These are phyloP conservation scores for Hydractinia echinata DNA, from an alignment of 30 jellyfish, hydroid and myxozoan species.

Conservation along the genomic window DNA sequence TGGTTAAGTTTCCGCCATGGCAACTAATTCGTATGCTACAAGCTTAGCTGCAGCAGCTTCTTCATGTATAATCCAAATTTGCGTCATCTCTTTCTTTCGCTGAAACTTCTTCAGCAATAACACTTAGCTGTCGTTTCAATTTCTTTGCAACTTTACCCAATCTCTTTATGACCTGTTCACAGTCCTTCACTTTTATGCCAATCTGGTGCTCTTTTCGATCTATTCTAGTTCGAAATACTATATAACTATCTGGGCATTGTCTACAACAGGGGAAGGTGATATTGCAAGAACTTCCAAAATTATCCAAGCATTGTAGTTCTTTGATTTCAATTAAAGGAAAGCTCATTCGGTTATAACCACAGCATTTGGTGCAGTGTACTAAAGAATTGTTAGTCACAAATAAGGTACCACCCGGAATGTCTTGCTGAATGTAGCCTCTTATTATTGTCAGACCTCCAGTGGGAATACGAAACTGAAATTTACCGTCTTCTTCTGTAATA, in stretches of 20 bases:
- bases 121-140: background rate
- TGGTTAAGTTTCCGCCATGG: too few species aligned
- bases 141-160: background rate
- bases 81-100: background rate
- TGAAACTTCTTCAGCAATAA: background rate
- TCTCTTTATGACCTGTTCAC: slow-evolving; percentile 8
- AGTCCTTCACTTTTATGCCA: slow-evolving; percentile 12
- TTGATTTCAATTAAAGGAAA: background rate
- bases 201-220: slow-evolving; percentile 7
- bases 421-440: slow-evolving; percentile 20
- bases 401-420: slow-evolving; percentile 26
- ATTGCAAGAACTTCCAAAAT: slow-evolving; percentile 15
- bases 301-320: background rate
- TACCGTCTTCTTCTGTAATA: slow-evolving; percentile 9
- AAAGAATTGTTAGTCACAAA: background rate
- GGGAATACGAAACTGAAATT: background rate
- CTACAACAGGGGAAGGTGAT: background rate
- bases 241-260: slow-evolving; percentile 4
- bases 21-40: too few species aligned
- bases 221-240: slow-evolving; percentile 8
- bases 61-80: too few species aligned
- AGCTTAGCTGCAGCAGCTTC: too few species aligned
- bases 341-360: slow-evolving; percentile 2
- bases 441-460: slow-evolving; percentile 19
- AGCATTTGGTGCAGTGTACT: slow-evolving; percentile 14